Evolutionary conservation across 2,113 vertebrate species (phyloP).

Genomic region (Amphiprion ocellaris): DNA sequence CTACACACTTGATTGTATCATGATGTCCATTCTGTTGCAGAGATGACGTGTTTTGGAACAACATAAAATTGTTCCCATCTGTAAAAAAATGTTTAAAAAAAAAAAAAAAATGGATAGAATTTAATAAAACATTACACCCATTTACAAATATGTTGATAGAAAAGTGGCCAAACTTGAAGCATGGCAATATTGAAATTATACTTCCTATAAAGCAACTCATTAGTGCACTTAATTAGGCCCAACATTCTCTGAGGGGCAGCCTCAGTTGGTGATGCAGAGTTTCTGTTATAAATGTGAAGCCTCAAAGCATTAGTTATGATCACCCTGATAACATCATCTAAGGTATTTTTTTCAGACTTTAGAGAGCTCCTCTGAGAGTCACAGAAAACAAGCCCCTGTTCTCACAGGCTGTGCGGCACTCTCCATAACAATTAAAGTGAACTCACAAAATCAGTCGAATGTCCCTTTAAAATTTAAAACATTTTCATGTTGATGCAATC

Average conservation of each 20-base stretch:
- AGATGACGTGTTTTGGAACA: no score
- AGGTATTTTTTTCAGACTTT: constrained; percentile 6
- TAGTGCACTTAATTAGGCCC: neutral
- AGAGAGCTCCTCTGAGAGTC: constrained; percentile 3
- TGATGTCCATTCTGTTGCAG: no score
- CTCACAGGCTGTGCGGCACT: neutral
- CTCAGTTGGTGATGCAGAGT: neutral
- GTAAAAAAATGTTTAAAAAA: no score
- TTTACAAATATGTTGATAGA: no score
- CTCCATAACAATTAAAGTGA: neutral
- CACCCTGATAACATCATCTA: constrained; percentile 9
- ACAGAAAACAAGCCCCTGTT: neutral
- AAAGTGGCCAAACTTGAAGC: neutral
- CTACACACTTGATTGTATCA: no score
- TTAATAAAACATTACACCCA: no score
- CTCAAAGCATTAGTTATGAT: neutral
- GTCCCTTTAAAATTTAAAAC: constrained; percentile 23
- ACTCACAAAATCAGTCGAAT: neutral
- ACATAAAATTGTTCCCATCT: no score
- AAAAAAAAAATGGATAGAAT: no score
- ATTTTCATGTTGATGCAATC: constrained; percentile 38
- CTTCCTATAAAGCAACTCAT: neutral
- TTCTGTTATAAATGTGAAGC: neutral
- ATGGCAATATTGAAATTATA: neutral
- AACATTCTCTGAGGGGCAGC: neutral